These are phyloP conservation scores for Cichladusa arquata DNA, from an alignment of 2,113 vertebrate genomes.

Conservation along the genomic window DNA sequence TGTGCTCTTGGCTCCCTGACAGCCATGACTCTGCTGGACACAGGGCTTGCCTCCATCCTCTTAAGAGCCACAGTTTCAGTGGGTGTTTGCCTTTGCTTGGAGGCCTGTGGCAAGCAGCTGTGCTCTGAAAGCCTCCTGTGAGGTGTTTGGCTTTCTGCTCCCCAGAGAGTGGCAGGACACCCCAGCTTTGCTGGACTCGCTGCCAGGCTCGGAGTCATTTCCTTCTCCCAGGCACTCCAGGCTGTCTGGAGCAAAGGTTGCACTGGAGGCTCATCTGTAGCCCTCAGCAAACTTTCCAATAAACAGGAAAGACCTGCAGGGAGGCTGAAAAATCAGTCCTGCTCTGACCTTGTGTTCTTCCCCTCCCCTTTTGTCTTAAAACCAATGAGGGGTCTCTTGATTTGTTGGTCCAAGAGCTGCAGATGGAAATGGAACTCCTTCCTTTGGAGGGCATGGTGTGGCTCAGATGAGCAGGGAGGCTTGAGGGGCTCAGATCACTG, in stretches of 20 bases:
- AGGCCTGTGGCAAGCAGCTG: background rate
- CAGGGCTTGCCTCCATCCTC: background rate
- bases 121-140: fast-evolving
- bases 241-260: slow-evolving; percentile 23
- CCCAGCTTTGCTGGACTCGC: fast-evolving
- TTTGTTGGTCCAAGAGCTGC: background rate
- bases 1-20: background rate
- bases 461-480: fast-evolving
- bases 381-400: background rate
- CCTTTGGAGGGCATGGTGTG: fast-evolving
- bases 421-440: background rate
- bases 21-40: fast-evolving
- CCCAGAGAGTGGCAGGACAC: background rate
- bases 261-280: background rate
- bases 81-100: background rate
- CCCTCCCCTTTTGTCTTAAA: background rate
- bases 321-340: background rate
- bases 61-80: fast-evolving
- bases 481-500: background rate
- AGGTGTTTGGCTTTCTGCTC: background rate
- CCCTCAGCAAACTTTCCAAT: slow-evolving; percentile 15
- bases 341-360: slow-evolving; percentile 30
- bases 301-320: slow-evolving; percentile 7
- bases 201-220: background rate
- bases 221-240: background rate